These are phyloP conservation scores for Zelostemma sp. DNA, from an alignment of 1,140 invertebrate genomes.

Conservation along the genomic window DNA sequence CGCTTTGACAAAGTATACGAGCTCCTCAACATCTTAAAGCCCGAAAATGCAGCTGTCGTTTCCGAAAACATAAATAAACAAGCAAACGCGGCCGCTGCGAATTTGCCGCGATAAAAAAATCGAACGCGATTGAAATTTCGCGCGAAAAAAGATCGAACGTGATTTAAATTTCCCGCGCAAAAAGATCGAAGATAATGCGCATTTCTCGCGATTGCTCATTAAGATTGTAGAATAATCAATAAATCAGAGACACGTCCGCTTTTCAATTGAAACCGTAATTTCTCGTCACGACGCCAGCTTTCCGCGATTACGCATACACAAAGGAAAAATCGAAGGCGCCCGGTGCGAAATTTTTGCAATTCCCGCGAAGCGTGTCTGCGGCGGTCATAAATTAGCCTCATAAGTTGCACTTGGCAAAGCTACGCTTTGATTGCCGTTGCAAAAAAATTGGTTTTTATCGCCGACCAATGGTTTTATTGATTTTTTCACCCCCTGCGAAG, in stretches of 20 bases:
- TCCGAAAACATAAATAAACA: conserved; percentile 37
- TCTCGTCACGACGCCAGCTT: conserved; percentile 18
- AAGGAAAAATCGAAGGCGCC: conserved; percentile 23
- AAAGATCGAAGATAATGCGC: conserved; percentile 29
- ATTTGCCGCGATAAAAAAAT: too few relatives aligned
- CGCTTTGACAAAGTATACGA: conserved; percentile 44
- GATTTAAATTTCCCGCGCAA: too few relatives aligned
- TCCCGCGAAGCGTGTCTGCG: conserved; percentile 27
- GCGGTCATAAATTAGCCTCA: conserved; percentile 50
- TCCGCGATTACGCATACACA: conserved; percentile 26
- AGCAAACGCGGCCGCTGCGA: conserved; percentile 11
- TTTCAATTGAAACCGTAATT: conserved; percentile 11
- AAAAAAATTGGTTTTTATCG: not conserved
- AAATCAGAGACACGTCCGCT: not conserved
- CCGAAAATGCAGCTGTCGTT: conserved; percentile 32
- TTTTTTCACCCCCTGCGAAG: too few relatives aligned
- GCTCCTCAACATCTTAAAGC: conserved; percentile 41
- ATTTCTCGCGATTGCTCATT: conserved; percentile 35
- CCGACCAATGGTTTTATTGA: not conserved
- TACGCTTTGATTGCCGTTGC: conserved; percentile 35
- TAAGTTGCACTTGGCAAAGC: conserved; percentile 43
- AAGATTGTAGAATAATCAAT: conserved; percentile 5
- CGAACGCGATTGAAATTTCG: too few relatives aligned
- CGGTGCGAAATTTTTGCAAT: conserved; percentile 32
- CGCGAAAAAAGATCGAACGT: too few relatives aligned